phyloP scores from a whole-genome alignment of 2,113 vertebrate genomes.

The Malurus alboscapulatus region DNA sequence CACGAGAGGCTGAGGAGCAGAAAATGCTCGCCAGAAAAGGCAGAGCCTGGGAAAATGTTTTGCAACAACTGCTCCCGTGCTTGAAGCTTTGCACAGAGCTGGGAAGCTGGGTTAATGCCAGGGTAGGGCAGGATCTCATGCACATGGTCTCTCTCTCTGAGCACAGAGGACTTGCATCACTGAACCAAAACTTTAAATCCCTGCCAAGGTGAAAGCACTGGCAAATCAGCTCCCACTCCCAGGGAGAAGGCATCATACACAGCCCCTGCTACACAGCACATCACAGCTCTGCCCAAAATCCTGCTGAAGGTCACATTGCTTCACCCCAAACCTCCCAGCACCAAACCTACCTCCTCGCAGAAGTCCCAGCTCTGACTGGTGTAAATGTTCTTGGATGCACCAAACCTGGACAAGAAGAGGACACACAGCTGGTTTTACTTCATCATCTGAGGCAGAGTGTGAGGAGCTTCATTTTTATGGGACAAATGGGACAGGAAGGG shows the following conservation, averaged over 20 bases:
- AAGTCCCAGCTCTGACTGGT: conserved; percentile 79
- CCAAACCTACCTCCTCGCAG: conserved; percentile 83
- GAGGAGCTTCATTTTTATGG: background rate
- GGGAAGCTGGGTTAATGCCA: background rate
- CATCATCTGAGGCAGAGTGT: background rate
- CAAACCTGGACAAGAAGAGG: conserved; percentile 76
- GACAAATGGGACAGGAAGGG: background rate
- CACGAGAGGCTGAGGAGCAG: background rate
- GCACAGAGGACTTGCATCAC: background rate
- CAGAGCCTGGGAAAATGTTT: background rate
- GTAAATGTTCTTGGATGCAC: conserved; percentile 81
- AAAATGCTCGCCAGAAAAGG: background rate
- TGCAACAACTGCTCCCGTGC: background rate
- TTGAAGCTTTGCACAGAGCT: background rate
- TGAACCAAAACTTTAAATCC: background rate
- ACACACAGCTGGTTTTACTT: background rate
- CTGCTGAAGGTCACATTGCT: rapidly evolving
- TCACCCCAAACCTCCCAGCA: background rate
- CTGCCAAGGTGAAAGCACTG: background rate
- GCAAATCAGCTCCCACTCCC: background rate
- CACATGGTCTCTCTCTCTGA: background rate
- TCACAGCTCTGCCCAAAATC: background rate
- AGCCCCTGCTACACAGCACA: rapidly evolving
- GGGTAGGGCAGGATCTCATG: background rate
- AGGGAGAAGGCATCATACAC: background rate